A percentile compares a stretch with the other conserved stretches of the same genome.
Conservation (phyloP, 2,888 invertebrate genomes). For the Leucoptera coffeella region DNA sequence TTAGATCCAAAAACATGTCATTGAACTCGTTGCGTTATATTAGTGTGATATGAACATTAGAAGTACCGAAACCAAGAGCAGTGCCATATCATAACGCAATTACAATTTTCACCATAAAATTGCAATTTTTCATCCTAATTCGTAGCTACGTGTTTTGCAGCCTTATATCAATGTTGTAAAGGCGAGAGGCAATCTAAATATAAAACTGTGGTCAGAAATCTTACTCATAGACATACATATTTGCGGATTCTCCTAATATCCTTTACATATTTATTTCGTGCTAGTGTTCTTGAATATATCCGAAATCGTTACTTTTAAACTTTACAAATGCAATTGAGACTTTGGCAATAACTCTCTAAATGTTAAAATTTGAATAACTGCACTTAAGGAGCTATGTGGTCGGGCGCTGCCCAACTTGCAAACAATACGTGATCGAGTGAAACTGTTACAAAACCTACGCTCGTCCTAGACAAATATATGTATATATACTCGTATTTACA, state of each 20-base stretch:
- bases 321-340: no score
- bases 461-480: no score
- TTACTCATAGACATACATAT: constrained; percentile 41
- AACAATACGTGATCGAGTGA: no score
- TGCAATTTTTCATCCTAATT: constrained; percentile 24
- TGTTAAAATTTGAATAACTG: constrained; percentile 56
- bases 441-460: no score
- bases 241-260: constrained; percentile 25
- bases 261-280: constrained; percentile 36
- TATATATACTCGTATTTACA: no score
- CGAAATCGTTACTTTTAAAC: constrained; percentile 18
- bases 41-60: no score
- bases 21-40: no score
- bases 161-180: constrained; percentile 55
- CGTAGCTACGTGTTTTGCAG: constrained; percentile 52
- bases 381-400: constrained; percentile 42
- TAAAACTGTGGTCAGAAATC: constrained; percentile 55
- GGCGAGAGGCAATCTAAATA: constrained; percentile 62
- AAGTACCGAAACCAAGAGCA: no score
- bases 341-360: no score
- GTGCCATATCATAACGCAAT: constrained; percentile 55
- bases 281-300: constrained; percentile 26
- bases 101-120: constrained; percentile 56
- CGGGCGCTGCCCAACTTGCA: no score
- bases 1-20: no score